Conservation (phyloP, 2,888 invertebrate genomes). For the Mantis religiosa region DNA sequence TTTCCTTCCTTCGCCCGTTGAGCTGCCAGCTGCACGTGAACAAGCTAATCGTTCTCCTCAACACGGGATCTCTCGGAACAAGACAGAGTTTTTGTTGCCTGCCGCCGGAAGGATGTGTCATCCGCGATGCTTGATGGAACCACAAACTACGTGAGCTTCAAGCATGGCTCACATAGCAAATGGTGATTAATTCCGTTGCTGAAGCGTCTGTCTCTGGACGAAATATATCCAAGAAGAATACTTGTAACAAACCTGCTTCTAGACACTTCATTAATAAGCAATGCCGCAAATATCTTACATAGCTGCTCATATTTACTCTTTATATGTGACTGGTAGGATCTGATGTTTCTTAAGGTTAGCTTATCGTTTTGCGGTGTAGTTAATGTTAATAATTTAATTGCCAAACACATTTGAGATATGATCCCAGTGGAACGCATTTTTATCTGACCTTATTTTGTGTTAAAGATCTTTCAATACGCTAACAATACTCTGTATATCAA, state of each 20-base stretch:
- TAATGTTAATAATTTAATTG: no score
- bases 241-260: background rate
- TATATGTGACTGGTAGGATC: no score
- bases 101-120: background rate
- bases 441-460: no score
- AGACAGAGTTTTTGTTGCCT: background rate
- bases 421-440: no score
- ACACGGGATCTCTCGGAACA: background rate
- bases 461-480: no score
- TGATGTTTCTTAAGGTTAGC: no score
- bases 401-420: no score
- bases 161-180: background rate
- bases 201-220: background rate
- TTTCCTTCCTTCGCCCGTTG: background rate
- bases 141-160: background rate
- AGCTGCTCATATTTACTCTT: no score
- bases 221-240: background rate
- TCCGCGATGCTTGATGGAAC: background rate
- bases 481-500: no score
- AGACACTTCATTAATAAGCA: background rate
- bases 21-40: background rate
- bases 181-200: background rate
- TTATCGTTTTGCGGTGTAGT: no score
- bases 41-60: background rate
- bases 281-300: no score